Percentiles rank a stretch among this genome's conserved stretches.
Evolutionary conservation across 2,113 vertebrate species (phyloP).

Genomic region (Nannospalax galili): DNA sequence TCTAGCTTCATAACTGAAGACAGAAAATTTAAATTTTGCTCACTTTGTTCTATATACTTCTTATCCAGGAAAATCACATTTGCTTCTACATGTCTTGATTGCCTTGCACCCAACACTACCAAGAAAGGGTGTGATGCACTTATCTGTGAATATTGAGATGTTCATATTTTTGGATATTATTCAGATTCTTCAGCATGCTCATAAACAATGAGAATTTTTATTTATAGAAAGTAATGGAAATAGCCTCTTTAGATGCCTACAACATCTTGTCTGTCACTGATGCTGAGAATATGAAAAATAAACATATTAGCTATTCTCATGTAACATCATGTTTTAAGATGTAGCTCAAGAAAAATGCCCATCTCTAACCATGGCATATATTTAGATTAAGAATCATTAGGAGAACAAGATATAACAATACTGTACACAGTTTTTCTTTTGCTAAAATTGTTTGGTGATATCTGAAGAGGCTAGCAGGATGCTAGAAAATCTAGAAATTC

Average conservation of each 20-base stretch:
- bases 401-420: background rate
- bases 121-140: background rate
- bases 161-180: background rate
- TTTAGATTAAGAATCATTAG: background rate
- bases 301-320: background rate
- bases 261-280: background rate
- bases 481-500: too few species aligned
- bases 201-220: background rate
- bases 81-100: background rate
- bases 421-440: background rate
- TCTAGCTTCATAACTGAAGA: background rate
- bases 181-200: background rate
- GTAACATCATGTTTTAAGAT: conserved; percentile 6
- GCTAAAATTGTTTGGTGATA: background rate
- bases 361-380: background rate
- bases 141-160: background rate
- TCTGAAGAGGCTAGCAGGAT: background rate
- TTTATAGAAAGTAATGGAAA: background rate
- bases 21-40: background rate
- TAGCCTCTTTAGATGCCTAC: background rate
- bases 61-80: background rate
- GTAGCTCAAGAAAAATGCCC: background rate
- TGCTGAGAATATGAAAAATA: background rate
- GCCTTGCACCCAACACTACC: background rate
- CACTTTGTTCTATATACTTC: background rate